Evolutionary conservation across 64 coral and sea anemone genomes (phyloP).

Genomic region (Dendrophyllia cribrosa): DNA sequence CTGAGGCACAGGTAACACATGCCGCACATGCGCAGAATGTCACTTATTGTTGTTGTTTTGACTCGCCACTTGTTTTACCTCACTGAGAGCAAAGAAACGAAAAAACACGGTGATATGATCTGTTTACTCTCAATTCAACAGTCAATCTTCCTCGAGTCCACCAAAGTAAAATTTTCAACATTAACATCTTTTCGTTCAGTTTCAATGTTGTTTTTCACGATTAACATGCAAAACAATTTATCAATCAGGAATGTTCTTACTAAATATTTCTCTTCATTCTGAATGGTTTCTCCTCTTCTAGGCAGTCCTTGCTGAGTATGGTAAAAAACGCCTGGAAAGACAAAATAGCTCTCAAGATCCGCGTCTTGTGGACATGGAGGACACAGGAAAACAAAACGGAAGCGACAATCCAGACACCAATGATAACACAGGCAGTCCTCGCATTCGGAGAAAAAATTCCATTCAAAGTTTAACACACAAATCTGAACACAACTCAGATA

Average conservation of each 20-base stretch:
- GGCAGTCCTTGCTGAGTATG: conserved; percentile 94
- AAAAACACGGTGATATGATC: no score
- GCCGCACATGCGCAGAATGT: not conserved
- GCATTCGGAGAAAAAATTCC: not conserved
- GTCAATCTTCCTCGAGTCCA: no score
- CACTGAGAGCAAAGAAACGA: no score
- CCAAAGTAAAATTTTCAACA: no score
- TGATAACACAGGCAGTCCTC: not conserved
- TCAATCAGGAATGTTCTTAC: no score
- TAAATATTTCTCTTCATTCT: no score
- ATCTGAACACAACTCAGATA: not conserved
- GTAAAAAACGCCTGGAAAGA: conserved; percentile 80
- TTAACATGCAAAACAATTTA: no score
- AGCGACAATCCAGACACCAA: not conserved
- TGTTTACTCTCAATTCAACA: no score
- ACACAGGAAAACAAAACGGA: not conserved
- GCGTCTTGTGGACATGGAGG: conserved; percentile 95
- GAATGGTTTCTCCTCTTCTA: not conserved
- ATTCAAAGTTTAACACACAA: not conserved
- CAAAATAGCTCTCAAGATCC: conserved; percentile 78
- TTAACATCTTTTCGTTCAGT: no score
- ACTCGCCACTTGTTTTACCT: not conserved
- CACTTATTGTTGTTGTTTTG: not conserved
- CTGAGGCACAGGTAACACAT: conserved; percentile 88
- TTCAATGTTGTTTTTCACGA: not conserved